Evolutionary conservation across 2,797 vertebrate genomes (phyloP).

Genomic region (Crocidura indochinensis): DNA sequence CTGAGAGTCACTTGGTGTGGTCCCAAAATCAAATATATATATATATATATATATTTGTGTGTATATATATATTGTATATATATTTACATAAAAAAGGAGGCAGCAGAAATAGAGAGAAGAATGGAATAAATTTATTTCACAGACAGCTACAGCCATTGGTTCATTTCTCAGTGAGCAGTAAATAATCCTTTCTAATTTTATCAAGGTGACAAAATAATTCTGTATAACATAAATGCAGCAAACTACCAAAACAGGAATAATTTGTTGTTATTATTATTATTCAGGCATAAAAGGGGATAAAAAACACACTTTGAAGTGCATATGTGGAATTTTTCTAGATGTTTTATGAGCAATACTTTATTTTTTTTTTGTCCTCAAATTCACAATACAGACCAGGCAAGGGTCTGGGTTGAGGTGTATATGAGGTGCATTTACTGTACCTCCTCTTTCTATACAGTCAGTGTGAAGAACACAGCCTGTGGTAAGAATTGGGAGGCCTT

Average conservation of each 20-base stretch:
- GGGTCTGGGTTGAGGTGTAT: too few species aligned
- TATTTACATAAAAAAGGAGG: not conserved
- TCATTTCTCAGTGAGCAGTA: not conserved
- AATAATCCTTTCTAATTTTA: conserved; percentile 32
- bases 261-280: not conserved
- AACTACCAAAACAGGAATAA: not conserved
- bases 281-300: not conserved
- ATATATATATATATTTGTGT: too few species aligned
- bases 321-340: not conserved
- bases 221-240: not conserved
- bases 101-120: not conserved
- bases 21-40: too few species aligned
- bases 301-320: not conserved
- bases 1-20: too few species aligned
- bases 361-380: too few species aligned
- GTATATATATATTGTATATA: too few species aligned
- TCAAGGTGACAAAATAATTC: not conserved
- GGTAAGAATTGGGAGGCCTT: too few species aligned
- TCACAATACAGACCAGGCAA: too few species aligned
- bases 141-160: not conserved
- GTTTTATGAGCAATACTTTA: too few species aligned
- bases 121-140: not conserved
- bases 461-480: too few species aligned
- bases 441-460: too few species aligned
- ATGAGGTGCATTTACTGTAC: too few species aligned